A percentile compares a stretch with the other conserved stretches of the same genome.
Conservation (phyloP, 2,888 invertebrate genomes). For the Hypercompe scribonia region DNA sequence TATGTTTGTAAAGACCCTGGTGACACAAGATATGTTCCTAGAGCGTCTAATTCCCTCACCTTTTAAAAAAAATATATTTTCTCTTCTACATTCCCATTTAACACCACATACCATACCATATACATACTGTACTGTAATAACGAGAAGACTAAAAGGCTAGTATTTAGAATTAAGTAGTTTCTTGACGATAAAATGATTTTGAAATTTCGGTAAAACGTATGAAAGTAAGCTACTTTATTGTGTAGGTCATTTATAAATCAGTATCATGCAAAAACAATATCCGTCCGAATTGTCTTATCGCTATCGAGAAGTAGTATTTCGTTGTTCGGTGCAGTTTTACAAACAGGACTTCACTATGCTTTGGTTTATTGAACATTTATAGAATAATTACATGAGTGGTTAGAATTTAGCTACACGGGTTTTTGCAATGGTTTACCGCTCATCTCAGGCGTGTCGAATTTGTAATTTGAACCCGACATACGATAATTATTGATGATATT, state of each 20-base stretch:
- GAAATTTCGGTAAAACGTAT: too few relatives aligned
- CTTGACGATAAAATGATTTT: too few relatives aligned
- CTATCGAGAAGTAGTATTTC: neutral
- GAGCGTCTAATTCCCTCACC: too few relatives aligned
- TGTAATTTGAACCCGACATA: neutral
- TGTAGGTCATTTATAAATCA: neutral
- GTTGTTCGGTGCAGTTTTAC: neutral
- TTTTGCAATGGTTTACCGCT: neutral
- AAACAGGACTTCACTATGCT: neutral
- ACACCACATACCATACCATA: too few relatives aligned
- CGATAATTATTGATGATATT: neutral
- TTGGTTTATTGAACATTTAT: neutral
- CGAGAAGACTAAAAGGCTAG: too few relatives aligned
- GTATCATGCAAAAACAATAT: neutral
- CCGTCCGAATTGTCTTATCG: neutral
- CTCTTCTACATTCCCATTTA: too few relatives aligned
- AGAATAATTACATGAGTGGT: neutral
- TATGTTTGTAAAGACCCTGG: too few relatives aligned
- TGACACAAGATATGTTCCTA: too few relatives aligned
- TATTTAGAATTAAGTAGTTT: too few relatives aligned
- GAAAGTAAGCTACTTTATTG: too few relatives aligned
- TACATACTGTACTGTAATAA: too few relatives aligned
- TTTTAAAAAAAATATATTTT: too few relatives aligned
- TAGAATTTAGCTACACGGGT: neutral
- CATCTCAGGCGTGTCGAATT: neutral